Base-by-base conservation (phyloP, 1,140 invertebrate species). In the Trissolcus basalis region DNA sequence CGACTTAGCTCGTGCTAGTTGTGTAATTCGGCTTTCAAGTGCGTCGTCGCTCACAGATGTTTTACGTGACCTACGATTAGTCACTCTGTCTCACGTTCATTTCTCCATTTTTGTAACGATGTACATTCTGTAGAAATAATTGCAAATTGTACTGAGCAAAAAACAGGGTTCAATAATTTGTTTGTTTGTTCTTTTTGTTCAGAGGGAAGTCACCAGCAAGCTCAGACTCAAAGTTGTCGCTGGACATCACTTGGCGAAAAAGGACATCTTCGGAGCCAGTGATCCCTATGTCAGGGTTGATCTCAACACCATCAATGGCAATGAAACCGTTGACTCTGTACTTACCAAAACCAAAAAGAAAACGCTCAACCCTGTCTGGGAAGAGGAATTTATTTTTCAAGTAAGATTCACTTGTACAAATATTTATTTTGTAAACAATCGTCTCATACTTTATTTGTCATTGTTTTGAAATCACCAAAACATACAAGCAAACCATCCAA, bases 231-330 rank as follows among this genome's bases (percentile, higher is more conserved):
- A 92, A 86, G 93, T 98, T 54, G 91, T 97, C 63, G 93, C 93
- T 80, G 97, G 96, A 32, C 93, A 95, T 86, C 93, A 96, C 79
- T 90, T 99, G 82, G 97, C 97, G 27, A 98, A 97, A 86, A 99
- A 98, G 89, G 97, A 99, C 86, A 98, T 99, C 81, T 99, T 99
- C 91, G 97, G 97, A 82, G 97, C 97, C 78, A 97, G 96, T 92
- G 97, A 99, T 91, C 97, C 97, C 33, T 99, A 99, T 91, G 97
- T 98, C 9, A 91, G 95, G 80, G 93, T 99, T 84, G 96, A 97
- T 85, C 90, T 99, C 71, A 94, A 95, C 82, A 93, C 93, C 77
- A 92, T 94, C 63, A 93, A 93, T 85, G 92, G 93, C 80, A 94
- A 96, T 89, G 91, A 93, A 81, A 94, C 93, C 49, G 92, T 98